Conservation (phyloP, 2,888 invertebrate genomes). For the Plusia festucae region DNA sequence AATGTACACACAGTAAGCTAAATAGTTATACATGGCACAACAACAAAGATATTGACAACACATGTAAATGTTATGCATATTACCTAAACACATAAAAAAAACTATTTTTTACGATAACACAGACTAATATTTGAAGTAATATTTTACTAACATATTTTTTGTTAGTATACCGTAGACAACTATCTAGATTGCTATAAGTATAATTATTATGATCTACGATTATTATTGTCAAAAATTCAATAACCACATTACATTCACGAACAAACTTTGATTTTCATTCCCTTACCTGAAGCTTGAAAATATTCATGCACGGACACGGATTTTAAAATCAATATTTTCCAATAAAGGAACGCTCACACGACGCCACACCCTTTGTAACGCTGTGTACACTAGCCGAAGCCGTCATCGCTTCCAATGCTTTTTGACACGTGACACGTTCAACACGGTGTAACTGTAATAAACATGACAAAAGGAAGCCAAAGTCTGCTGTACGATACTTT, state of each 20-base stretch:
- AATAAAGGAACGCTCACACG: neutral
- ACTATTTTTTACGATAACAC: too few relatives aligned
- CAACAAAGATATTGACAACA: too few relatives aligned
- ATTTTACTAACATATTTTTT: too few relatives aligned
- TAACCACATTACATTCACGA: neutral
- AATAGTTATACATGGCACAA: too few relatives aligned
- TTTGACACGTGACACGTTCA: slow-evolving; percentile 7
- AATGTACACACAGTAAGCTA: too few relatives aligned
- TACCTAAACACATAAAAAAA: too few relatives aligned
- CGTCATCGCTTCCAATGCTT: neutral
- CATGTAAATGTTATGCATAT: too few relatives aligned
- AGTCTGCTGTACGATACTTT: slow-evolving; percentile 2
- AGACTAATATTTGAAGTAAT: too few relatives aligned
- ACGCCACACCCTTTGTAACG: neutral
- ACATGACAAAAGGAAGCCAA: slow-evolving; percentile 1
- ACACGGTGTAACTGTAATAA: neutral
- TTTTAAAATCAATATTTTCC: neutral
- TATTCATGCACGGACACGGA: neutral
- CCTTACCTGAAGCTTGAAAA: neutral
- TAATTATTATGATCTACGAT: too few relatives aligned
- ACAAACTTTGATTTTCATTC: neutral
- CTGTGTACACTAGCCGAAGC: neutral
- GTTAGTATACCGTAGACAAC: too few relatives aligned
- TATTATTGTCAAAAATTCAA: neutral
- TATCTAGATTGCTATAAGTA: too few relatives aligned